Conservation (phyloP, 2,113 vertebrate species). For the Crypturellus undulatus region DNA sequence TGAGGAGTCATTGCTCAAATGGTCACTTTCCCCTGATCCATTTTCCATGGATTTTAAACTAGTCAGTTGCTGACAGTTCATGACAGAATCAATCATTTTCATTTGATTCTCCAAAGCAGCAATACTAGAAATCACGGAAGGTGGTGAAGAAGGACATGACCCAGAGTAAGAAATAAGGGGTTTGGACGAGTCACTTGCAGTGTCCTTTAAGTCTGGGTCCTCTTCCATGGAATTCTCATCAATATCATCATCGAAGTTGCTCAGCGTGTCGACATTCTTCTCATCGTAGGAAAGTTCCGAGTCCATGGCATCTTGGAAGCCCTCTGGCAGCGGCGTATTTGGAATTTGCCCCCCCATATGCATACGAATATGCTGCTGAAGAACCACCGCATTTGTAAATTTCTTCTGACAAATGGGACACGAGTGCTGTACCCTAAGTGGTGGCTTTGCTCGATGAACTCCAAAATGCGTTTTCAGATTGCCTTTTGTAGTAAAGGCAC, state of each 20-base stretch:
- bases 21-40: conserved; percentile 90
- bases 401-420: conserved; percentile 99
- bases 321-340: conserved; percentile 92
- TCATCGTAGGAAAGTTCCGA: conserved; percentile 91
- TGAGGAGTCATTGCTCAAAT: conserved; percentile 89
- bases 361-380: conserved; percentile 99
- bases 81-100: conserved; percentile 96
- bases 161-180: conserved; percentile 82
- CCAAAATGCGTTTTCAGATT: conserved; percentile 99
- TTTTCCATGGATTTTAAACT: conserved; percentile 87
- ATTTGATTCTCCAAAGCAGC: conserved; percentile 98
- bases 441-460: conserved; percentile 97
- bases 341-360: conserved; percentile 99
- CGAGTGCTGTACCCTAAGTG: conserved; percentile 96
- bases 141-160: conserved; percentile 89
- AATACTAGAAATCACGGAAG: conserved; percentile 96
- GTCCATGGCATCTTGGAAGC: conserved; percentile 92
- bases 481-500: conserved; percentile 98
- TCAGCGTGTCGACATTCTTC: conserved; percentile 89
- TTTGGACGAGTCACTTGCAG: conserved; percentile 81
- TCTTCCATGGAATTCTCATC: conserved; percentile 97
- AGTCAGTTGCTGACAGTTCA: conserved; percentile 87
- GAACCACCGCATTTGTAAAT: conserved; percentile 97
- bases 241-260: conserved; percentile 90
- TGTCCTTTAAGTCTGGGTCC: conserved; percentile 86